Evolutionary conservation across 2,888 invertebrate species (phyloP), one percentile per base, ranked within the genome.

Genomic region (Piscicola geometra): DNA sequence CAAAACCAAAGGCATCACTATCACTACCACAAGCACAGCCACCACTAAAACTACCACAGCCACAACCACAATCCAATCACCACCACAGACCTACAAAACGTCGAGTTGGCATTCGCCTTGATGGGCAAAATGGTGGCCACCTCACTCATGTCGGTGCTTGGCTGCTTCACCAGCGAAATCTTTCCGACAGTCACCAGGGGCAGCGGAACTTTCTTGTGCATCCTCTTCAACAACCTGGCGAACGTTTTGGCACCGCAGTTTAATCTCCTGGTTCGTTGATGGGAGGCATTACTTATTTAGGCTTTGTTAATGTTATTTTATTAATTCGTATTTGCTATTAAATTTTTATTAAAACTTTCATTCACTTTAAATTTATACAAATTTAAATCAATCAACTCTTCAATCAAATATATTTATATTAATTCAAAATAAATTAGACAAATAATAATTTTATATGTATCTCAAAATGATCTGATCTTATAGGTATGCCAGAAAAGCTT

Each of bases 131-230:
- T 91, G 82, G 91, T 93, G 18, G 90, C 92, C 86, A 91, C 92
- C 35, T 89, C 92, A 56, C 89, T 91, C 0, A 94, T 93, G 83
- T 91, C 92, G 1, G 91, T 92, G 0, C 91, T 91, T 1, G 94
- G 93, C 84, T 88, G 94, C 28, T 94, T 92, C 84, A 91, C 91
- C 0, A 92, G 92, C 0, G 94, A 94, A 86, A 84, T 93, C n/a
- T 93, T 93, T 83, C 94, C 94, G 0, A 94, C 94, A 18, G 56
- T 73, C 30, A 36, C 66, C 15, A 28, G 76, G 30, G 76, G 72
- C 15, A 47, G 52, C n/a, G 76, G 76, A 15, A 28, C 73, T 28
- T 60, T 76, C 50, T 28, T 68, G 15, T 72, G 76, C 69, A 76
- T 72, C 0, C 68, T 76, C 33, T 76, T 71, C 50, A 72, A 68